These are phyloP conservation scores for Fundulus diaphanus DNA, from an alignment of 2,797 vertebrate species.

Conservation along the genomic window DNA sequence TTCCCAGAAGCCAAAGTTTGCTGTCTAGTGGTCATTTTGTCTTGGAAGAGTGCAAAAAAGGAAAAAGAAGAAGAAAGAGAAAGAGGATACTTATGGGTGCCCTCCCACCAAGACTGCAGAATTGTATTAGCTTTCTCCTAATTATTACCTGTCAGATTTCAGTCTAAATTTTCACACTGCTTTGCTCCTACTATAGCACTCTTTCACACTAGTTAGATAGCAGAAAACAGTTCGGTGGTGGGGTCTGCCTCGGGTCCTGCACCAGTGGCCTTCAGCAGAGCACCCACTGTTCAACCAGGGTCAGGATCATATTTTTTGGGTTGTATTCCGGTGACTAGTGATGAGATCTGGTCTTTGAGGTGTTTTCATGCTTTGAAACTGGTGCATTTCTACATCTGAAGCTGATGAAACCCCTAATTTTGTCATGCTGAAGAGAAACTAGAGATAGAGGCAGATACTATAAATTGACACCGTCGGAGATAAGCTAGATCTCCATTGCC, in stretches of 20 bases:
- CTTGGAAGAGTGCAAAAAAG: too few species aligned
- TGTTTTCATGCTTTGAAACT: neutral
- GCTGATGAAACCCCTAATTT: slow-evolving; percentile 1
- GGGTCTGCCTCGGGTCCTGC: neutral
- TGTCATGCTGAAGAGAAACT: neutral
- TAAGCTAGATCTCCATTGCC: neutral
- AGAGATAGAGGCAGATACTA: neutral
- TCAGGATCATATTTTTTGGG: neutral
- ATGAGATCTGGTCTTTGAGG: neutral
- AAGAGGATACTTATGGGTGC: neutral
- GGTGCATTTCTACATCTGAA: neutral
- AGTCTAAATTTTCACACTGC: neutral
- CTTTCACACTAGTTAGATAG: neutral
- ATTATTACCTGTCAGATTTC: neutral
- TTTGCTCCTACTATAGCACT: neutral
- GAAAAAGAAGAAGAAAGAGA: neutral
- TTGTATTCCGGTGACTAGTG: too few species aligned
- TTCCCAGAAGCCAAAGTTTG: too few species aligned
- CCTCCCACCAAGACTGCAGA: neutral
- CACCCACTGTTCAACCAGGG: neutral
- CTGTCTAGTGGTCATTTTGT: too few species aligned
- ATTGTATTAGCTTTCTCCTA: neutral
- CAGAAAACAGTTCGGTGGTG: neutral
- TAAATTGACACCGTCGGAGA: slow-evolving; percentile 12
- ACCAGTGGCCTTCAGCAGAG: neutral